Percentiles rank a stretch among this genome's conserved stretches.
Evolutionary conservation across 30 jellyfish, hydroid and myxozoan genomes (phyloP).

Genomic region (Catostylus mosaicus): DNA sequence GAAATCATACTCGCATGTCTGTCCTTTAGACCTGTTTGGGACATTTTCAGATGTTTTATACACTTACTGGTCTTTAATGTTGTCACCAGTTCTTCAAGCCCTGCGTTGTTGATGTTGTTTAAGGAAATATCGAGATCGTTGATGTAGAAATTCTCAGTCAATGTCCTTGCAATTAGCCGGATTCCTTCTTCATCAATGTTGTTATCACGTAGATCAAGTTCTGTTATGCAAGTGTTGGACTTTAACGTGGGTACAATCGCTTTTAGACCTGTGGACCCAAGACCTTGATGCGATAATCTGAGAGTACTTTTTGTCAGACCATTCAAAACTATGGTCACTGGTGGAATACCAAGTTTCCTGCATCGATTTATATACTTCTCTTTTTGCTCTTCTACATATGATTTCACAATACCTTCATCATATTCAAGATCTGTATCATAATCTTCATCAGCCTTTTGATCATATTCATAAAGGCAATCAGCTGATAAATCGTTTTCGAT

Average conservation of each 20-base stretch:
- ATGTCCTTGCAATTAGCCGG: slow-evolving; percentile 29
- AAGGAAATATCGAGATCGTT: slow-evolving; percentile 48
- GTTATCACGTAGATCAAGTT: slow-evolving; percentile 64
- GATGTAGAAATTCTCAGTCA: slow-evolving; percentile 47
- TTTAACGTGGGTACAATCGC: slow-evolving; percentile 50
- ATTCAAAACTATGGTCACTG: slow-evolving; percentile 36
- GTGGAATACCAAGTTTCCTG: slow-evolving; percentile 56
- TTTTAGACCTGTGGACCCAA: slow-evolving; percentile 53
- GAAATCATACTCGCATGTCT: slow-evolving; percentile 49
- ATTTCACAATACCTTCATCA: slow-evolving; percentile 21
- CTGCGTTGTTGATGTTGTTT: slow-evolving; percentile 41
- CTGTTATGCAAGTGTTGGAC: slow-evolving; percentile 47
- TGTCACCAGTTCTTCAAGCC: slow-evolving; percentile 43
- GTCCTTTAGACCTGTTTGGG: slow-evolving; percentile 69
- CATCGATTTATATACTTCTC: slow-evolving; percentile 46
- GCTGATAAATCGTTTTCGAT: background rate
- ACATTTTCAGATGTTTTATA: slow-evolving; percentile 48
- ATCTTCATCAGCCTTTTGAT: slow-evolving; percentile 35
- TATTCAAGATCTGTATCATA: slow-evolving; percentile 63
- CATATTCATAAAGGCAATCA: background rate
- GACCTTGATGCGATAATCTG: slow-evolving; percentile 63
- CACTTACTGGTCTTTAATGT: slow-evolving; percentile 19
- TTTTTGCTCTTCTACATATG: slow-evolving; percentile 50
- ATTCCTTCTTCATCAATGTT: slow-evolving; percentile 52
- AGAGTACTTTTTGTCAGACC: slow-evolving; percentile 26